phyloP scores from a whole-genome alignment of 2,797 vertebrate genomes.

The Coendou prehensilis region DNA sequence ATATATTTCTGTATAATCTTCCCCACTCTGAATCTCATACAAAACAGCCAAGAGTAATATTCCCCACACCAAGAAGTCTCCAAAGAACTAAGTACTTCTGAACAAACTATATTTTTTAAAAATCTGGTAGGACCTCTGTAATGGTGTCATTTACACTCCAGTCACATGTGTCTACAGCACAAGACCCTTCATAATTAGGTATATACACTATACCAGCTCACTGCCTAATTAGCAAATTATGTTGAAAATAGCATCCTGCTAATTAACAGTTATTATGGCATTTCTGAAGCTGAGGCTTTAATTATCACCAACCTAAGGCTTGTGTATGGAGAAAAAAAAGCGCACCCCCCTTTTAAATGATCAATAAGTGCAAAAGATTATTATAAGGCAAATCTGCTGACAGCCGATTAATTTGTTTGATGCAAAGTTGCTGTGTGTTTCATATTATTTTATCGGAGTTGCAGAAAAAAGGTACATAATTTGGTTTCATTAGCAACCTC shows the following conservation, averaged over 20 bases:
- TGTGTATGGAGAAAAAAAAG: conserved; percentile 88
- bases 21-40: conserved; percentile 51
- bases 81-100: conserved; percentile 86
- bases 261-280: conserved; percentile 99
- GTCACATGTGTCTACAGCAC: conserved; percentile 95
- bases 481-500: conserved; percentile 92
- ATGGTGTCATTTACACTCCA: conserved; percentile 95
- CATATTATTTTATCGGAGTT: conserved; percentile 93
- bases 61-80: conserved; percentile 68
- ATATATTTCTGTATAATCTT: conserved; percentile 40
- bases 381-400: conserved; percentile 91
- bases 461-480: conserved; percentile 93
- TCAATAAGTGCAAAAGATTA: conserved; percentile 94
- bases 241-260: conserved; percentile 97
- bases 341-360: conserved; percentile 88
- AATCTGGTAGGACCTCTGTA: conserved; percentile 90
- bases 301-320: conserved; percentile 96
- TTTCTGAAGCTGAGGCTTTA: conserved; percentile 98
- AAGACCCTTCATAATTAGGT: conserved; percentile 96
- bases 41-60: conserved; percentile 65
- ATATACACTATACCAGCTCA: conserved; percentile 95
- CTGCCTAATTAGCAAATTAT: conserved; percentile 99
- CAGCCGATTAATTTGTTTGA: conserved; percentile 93
- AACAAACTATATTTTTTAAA: conserved; percentile 86
- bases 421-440: conserved; percentile 93